These are phyloP conservation scores for Iselma pallidipennis DNA, from an alignment of 2,888 invertebrate genomes.

Conservation along the genomic window DNA sequence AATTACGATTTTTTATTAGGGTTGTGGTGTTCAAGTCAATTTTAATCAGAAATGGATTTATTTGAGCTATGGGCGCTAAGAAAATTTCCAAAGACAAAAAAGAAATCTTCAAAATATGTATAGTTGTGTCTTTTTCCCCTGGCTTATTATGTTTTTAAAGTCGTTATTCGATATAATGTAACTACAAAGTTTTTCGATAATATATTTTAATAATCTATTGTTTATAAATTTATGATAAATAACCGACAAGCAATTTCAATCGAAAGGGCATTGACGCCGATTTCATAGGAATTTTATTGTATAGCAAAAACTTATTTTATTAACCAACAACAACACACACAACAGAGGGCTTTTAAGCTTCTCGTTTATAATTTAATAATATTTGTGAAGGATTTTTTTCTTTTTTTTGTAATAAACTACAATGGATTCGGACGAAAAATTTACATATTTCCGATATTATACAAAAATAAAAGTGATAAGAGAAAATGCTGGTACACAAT, in stretches of 20 bases:
- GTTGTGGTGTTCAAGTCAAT: background rate
- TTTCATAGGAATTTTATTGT: background rate
- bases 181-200: constrained; percentile 1
- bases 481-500: background rate
- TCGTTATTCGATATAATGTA: background rate
- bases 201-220: constrained; percentile 3
- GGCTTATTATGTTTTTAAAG: no score
- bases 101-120: no score
- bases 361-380: background rate
- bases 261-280: background rate
- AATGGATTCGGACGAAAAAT: background rate
- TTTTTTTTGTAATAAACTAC: no score
- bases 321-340: no score
- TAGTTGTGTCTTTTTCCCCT: no score
- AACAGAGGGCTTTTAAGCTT: no score
- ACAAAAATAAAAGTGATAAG: background rate
- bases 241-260: constrained; percentile 1
- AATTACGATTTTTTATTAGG: constrained; percentile 10
- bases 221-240: constrained; percentile 1
- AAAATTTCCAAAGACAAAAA: background rate
- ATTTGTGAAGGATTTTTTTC: no score
- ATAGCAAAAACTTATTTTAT: background rate
- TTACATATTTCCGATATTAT: background rate
- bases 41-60: constrained; percentile 3
- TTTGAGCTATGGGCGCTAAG: background rate